Evolutionary conservation across 2,113 vertebrate genomes (phyloP).

Genomic region (Tenrec ecaudatus): DNA sequence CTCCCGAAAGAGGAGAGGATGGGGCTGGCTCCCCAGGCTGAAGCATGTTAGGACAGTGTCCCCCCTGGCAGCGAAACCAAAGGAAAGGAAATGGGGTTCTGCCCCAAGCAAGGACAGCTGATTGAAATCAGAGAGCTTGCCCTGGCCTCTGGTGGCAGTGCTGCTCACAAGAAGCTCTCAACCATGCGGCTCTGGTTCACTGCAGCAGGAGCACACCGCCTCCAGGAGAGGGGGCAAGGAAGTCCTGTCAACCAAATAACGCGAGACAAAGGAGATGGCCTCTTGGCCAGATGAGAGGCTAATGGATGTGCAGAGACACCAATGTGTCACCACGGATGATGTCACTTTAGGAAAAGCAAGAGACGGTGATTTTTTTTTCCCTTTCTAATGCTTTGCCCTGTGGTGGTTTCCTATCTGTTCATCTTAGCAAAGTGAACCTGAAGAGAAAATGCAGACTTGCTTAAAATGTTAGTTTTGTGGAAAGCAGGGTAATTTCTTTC

Average conservation of each 20-base stretch:
- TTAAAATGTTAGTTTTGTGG: constrained; percentile 33
- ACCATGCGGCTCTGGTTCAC: constrained; percentile 65
- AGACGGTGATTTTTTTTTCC: neutral
- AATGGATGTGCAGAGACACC: constrained; percentile 70
- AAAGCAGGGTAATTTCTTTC: neutral
- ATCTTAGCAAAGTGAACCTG: constrained; percentile 51
- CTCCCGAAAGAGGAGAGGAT: neutral
- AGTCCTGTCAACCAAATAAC: constrained; percentile 29
- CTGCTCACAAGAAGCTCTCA: constrained; percentile 62
- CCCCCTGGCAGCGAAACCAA: neutral
- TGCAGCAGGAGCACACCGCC: constrained; percentile 71
- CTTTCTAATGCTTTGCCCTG: constrained; percentile 48
- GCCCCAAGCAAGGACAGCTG: constrained; percentile 60
- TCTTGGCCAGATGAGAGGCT: constrained; percentile 48
- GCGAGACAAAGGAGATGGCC: constrained; percentile 69
- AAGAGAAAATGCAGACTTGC: constrained; percentile 51
- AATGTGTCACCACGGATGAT: constrained; percentile 72
- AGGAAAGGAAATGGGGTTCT: constrained; percentile 25
- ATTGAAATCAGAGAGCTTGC: constrained; percentile 65
- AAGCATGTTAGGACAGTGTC: neutral
- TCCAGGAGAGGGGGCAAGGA: constrained; percentile 38
- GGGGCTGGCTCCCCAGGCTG: neutral
- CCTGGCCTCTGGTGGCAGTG: constrained; percentile 39
- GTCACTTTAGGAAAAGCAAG: constrained; percentile 64
- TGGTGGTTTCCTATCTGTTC: constrained; percentile 47